Evolutionary conservation across 2,797 vertebrate species (phyloP).

Genomic region (Mormyrus hasselquistii): DNA sequence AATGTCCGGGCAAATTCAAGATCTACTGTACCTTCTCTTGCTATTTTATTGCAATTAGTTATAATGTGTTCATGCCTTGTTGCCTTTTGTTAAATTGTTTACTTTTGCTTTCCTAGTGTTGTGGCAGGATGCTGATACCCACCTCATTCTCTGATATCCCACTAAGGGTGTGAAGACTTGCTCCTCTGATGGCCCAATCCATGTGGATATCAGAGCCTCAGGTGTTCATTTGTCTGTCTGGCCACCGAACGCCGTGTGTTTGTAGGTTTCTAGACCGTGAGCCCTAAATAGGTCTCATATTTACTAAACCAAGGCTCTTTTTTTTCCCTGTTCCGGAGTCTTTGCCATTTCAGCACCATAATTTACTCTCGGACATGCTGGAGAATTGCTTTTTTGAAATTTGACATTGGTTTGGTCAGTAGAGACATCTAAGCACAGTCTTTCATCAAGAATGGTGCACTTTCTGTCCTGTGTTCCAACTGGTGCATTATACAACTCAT

Average conservation of each 20-base stretch:
- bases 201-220: not conserved
- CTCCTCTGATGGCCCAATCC: not conserved
- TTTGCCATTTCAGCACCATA: constrained; percentile 35
- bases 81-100: not conserved
- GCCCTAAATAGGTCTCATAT: not conserved
- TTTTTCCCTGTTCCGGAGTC: not conserved
- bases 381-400: not conserved
- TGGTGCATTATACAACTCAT: not conserved
- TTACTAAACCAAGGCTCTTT: constrained; percentile 11
- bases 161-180: not conserved
- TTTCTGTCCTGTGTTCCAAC: not conserved
- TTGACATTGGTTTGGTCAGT: not conserved
- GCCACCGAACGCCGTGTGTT: not conserved
- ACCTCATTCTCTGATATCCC: not conserved
- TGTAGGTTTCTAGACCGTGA: not conserved
- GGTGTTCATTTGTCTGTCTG: not conserved
- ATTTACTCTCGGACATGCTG: constrained; percentile 22
- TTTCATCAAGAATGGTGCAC: not conserved
- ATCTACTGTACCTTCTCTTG: not conserved
- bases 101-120: not conserved
- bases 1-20: not conserved
- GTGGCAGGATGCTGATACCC: not conserved
- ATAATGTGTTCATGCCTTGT: not conserved
- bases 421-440: not conserved
- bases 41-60: not conserved